Base-by-base conservation (phyloP, 2,113 vertebrate genomes). In the Melospiza melodia region DNA sequence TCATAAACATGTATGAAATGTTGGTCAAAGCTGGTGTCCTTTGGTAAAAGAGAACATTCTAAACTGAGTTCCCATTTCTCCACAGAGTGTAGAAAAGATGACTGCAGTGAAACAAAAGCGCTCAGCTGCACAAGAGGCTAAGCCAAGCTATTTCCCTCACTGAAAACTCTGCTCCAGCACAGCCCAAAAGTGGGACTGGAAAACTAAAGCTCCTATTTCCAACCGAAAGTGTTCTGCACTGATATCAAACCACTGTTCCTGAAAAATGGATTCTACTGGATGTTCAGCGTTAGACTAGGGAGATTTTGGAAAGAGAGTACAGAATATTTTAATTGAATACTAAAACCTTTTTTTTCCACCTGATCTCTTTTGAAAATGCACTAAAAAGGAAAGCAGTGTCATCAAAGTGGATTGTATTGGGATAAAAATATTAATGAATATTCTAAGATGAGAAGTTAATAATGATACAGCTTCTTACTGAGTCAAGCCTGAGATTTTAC, bases 331-430 rank as follows among this genome's bases (percentile, higher is more conserved):
- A 77, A 74, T 8, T 74, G 41, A 84, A 58, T 30, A 22, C 4
- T 58, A 44, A 57, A 46, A 57, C 4, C 0, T 12, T 23, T 9
- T 12, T 35, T 27, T 5, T 4, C 2, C 1, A 6, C 4, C 10
- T 1, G 0, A 39, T 82, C 11, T 75, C 21, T 62, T 49, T 24
- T 87, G 30, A 74, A 86, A 71, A 35, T 25, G 4, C 31, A 33
- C 20, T 80, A 43, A 30, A 79, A n/a, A 35, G 12, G 21, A 80
- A 88, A 90, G 49, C 2, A 55, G 1, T 25, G 17, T 31, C 65
- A 95, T 21, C 21, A 27, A 69, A 61, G 28, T 44, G 61, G 25
- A 66, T 14, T 87, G 16, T 14, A 69, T 67, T 13, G 28, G 6
- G 24, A 46, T 75, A 63, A 66, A 27, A 73, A 54, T 17, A 4